Evolutionary conservation across 2,797 vertebrate genomes (phyloP).

Genomic region (Xiphophorus birchmanni): DNA sequence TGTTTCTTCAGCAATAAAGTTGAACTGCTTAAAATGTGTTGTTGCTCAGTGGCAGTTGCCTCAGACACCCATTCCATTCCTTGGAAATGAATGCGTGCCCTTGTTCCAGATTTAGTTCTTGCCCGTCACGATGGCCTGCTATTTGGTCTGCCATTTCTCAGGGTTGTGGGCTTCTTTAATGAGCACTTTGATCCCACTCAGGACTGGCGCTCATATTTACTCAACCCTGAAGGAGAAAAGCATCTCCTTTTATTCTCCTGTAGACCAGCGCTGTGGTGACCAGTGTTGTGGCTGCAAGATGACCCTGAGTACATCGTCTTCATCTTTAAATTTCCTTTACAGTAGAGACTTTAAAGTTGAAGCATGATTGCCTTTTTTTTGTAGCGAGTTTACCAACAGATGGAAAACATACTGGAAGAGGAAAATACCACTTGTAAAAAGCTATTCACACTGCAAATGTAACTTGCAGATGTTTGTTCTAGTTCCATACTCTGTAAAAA

Average conservation of each 20-base stretch:
- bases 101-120: conserved; percentile 82
- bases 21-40: conserved; percentile 60
- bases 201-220: conserved; percentile 80
- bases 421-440: conserved; percentile 6
- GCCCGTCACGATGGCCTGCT: conserved; percentile 75
- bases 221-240: conserved; percentile 59
- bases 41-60: conserved; percentile 79
- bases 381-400: conserved; percentile 39
- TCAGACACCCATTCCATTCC: conserved; percentile 81
- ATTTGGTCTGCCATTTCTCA: conserved; percentile 79
- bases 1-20: conserved; percentile 51
- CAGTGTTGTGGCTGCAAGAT: conserved; percentile 34
- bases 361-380: conserved; percentile 25
- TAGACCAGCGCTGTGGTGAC: conserved; percentile 56
- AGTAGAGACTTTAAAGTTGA: conserved; percentile 28
- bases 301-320: conserved; percentile 50
- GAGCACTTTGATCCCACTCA: conserved; percentile 84
- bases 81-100: conserved; percentile 78
- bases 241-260: conserved; percentile 22
- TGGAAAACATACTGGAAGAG: conserved; percentile 25
- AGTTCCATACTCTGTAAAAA: conserved; percentile 35
- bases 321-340: conserved; percentile 39
- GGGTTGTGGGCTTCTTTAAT: conserved; percentile 82
- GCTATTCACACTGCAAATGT: conserved; percentile 37
- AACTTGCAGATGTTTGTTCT: conserved; percentile 44